These are phyloP conservation scores for Rhopilema esculentum DNA, from an alignment of 30 jellyfish, hydroid and myxozoan genomes.

Conservation along the genomic window DNA sequence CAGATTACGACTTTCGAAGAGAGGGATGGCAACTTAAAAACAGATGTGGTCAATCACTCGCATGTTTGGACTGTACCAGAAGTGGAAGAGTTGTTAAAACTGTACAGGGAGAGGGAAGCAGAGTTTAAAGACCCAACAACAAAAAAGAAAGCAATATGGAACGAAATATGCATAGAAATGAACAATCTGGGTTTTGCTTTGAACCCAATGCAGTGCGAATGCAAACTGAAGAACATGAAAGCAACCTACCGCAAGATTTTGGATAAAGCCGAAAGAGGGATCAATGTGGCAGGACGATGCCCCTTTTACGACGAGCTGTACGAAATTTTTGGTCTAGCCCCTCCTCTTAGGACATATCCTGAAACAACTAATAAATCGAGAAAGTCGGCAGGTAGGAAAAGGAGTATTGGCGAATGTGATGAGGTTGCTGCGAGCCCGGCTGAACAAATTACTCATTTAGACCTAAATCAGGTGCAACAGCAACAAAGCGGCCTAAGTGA, in stretches of 20 bases:
- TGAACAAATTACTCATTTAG: slow-evolving; percentile 10
- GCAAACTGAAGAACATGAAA: slow-evolving; percentile 70
- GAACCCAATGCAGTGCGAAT: slow-evolving; percentile 68
- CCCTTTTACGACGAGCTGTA: slow-evolving; percentile 66
- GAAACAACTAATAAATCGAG: slow-evolving; percentile 1
- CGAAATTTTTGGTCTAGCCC: slow-evolving; percentile 69
- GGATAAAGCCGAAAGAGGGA: slow-evolving; percentile 61
- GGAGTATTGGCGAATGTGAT: slow-evolving; percentile 10
- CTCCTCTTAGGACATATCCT: slow-evolving; percentile 62
- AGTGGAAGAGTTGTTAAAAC: slow-evolving; percentile 41
- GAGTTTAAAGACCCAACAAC: slow-evolving; percentile 65
- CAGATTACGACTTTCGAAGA: slow-evolving; percentile 64
- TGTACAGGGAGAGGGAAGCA: slow-evolving; percentile 47
- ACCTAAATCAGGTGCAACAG: slow-evolving; percentile 14
- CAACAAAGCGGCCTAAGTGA: slow-evolving; percentile 48
- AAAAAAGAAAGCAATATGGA: slow-evolving; percentile 76
- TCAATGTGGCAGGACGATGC: slow-evolving; percentile 52
- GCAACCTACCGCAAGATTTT: slow-evolving; percentile 72
- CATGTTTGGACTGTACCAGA: slow-evolving; percentile 68
- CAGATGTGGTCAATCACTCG: slow-evolving; percentile 4
- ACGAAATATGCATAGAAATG: slow-evolving; percentile 66
- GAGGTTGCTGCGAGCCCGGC: slow-evolving; percentile 17
- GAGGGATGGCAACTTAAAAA: slow-evolving; percentile 9
- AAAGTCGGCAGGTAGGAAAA: slow-evolving; percentile 19
- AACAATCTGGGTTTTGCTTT: slow-evolving; percentile 43